phyloP scores from a whole-genome alignment of 2,113 vertebrate genomes.

The Nansenia antarctica region DNA sequence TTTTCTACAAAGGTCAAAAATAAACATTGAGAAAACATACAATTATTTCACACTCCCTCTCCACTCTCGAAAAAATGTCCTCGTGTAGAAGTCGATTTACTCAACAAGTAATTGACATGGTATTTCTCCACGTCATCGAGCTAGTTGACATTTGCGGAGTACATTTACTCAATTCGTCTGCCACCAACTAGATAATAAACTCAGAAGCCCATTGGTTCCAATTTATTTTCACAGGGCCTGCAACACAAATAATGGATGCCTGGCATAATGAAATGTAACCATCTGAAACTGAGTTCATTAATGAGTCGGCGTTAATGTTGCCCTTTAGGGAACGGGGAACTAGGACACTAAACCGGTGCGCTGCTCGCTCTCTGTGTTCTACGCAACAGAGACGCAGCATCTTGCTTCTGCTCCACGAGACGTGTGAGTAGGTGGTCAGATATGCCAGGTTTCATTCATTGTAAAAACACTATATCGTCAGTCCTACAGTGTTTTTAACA shows the following conservation, averaged over 20 bases:
- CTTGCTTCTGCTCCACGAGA: not conserved
- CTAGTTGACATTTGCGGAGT: slow-evolving; percentile 12
- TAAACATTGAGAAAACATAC: too few relatives aligned
- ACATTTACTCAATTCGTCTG: slow-evolving; percentile 11
- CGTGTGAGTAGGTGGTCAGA: not conserved
- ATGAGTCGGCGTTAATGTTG: not conserved
- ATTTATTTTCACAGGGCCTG: not conserved
- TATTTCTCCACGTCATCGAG: slow-evolving; percentile 22
- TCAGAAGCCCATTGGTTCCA: not conserved
- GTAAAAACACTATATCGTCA: not conserved
- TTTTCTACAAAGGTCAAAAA: not conserved
- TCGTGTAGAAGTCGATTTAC: slow-evolving; percentile 4
- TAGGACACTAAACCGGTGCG: slow-evolving; percentile 33
- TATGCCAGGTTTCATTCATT: not conserved
- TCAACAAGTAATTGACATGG: slow-evolving; percentile 11
- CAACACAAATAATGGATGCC: slow-evolving; percentile 5
- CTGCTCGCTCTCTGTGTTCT: too few relatives aligned
- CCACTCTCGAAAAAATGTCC: not conserved
- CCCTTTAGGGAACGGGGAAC: slow-evolving; percentile 47
- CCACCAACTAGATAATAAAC: slow-evolving; percentile 7
- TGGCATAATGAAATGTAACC: not conserved
- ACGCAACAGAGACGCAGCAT: not conserved
- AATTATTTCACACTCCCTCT: not conserved
- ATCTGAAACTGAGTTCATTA: not conserved
- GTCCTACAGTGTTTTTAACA: not conserved